Base-by-base conservation (phyloP, 2,888 invertebrate genomes). In the Diarsia mendica region DNA sequence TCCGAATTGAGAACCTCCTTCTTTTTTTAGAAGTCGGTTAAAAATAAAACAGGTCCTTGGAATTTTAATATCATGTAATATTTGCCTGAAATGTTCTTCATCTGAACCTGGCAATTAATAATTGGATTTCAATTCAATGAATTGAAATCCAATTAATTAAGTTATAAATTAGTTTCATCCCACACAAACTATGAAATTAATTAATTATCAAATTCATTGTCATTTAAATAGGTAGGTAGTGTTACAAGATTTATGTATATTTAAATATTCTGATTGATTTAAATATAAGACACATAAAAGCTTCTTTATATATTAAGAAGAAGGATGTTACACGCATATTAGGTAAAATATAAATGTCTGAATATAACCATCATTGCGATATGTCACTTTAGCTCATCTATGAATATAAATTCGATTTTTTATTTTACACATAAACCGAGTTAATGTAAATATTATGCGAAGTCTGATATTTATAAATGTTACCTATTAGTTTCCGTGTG, bases 401-500 rank as follows among this genome's bases (percentile, higher is more conserved):
- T 51, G 28, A 3, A 48, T 23, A 65, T 65, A 72, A 65, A 76
- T 6, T 61, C 1, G 0, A 3, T 28, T 3, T 46, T 53, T 20
- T 64, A 72, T 67, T 46, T 48, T 61, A 48, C 18, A 60, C 39
- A 33, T 23, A 23, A 66, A 48, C 55, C 2, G 15, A 60, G 46
- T 28, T 46, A 55, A 48, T 60, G 28, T 51, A 2, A 61, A 23
- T 48, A 33, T 28, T 77, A 74, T 53, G 46, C 18, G 13, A 66
- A 61, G 10, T 23, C 13, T 20, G n/a, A 33, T 69, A 39, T 23
- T 68, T 39, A 33, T 33, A 33, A 53, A 67, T 70, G 1, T 55
- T 46, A n/a, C n/a, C n/a, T n/a, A 33, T 67, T 74, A 44, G 44
- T 55, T 67, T 77, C 11, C 53, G 18, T 61, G 9, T 60, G 33